Percentiles rank a stretch among this genome's conserved stretches.
phyloP scores from a whole-genome alignment of 2,888 invertebrate genomes.

The Agrotis exclamationis region DNA sequence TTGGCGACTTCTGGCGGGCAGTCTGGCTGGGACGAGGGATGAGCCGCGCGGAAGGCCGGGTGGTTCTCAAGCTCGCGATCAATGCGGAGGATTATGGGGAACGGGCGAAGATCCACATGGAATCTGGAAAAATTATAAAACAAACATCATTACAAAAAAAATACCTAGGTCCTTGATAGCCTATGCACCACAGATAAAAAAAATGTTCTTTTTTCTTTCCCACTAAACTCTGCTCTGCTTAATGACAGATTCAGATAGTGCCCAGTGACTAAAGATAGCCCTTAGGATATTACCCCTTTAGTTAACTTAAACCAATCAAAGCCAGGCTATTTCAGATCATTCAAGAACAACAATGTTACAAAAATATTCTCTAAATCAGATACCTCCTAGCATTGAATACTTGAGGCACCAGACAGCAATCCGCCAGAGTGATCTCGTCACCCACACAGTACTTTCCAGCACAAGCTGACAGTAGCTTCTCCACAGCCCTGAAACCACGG shows the following conservation, averaged over 20 bases:
- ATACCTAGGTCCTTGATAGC: not conserved
- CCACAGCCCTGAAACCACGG: slow-evolving; percentile 97
- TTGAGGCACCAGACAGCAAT: slow-evolving; percentile 98
- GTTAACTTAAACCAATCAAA: not conserved
- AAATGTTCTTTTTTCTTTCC: not conserved
- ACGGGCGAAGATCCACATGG: slow-evolving; percentile 97
- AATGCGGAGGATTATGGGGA: slow-evolving; percentile 97
- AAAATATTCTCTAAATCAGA: not conserved
- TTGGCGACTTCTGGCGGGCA: slow-evolving; percentile 97
- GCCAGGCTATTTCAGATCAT: not conserved
- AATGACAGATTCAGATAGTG: too few species aligned
- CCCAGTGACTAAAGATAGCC: not conserved
- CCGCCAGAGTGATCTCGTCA: slow-evolving; percentile 98
- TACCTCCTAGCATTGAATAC: slow-evolving; percentile 97
- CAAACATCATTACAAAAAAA: not conserved
- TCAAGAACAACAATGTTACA: not conserved
- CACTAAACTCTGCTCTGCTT: too few species aligned
- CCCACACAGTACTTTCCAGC: slow-evolving; percentile 98
- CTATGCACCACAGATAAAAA: not conserved
- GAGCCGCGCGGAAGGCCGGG: slow-evolving; percentile 97
- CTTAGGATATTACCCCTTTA: not conserved
- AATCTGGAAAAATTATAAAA: slow-evolving; percentile 92
- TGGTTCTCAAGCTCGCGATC: slow-evolving; percentile 96
- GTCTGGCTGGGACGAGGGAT: slow-evolving; percentile 98
- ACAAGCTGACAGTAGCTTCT: slow-evolving; percentile 95